Evolutionary conservation across 2,888 invertebrate genomes (phyloP), one percentile per base, ranked within the genome.

Genomic region (Uropetala carovei): DNA sequence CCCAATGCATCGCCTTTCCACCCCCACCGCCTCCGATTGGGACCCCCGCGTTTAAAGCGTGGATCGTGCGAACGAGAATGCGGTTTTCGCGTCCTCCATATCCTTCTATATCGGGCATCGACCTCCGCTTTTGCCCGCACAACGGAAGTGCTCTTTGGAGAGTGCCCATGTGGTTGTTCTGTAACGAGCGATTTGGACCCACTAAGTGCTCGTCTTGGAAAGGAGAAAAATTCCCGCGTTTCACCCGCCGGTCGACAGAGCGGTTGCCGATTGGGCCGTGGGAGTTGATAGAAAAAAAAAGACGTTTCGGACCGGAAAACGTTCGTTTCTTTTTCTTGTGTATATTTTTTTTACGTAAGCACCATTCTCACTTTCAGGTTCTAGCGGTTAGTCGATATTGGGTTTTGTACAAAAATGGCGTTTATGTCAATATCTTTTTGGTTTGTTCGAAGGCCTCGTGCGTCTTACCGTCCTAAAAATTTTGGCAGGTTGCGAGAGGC

Each of bases 111-210:
- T n/a, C 86, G 22, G 59, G 18, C 60, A 18, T 27, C 86, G 59
- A 86, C 30, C 60, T 86, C 59, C 9, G 43, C 9, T 56, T 56
- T 43, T 83, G n/a, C 56, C 18, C n/a, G 43, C 22, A 27, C 86
- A 59, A 27, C 27, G 60, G 86, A 86, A 14, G 60, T 13, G 9
- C 64, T 13, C 58, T 27, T n/a, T 18, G 64, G 64, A 60, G 68
- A 68, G 13, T 68, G 18, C 64, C n/a, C n/a, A 5, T 83, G 89
- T 43, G 89, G 89, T 89, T n/a, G 30, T 14, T 16, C 64, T 43
- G 89, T 60, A 43, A 43, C 43, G 89, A 43, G 89, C 30, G 64
- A 89, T 89, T 89, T 89, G 43, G 64, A 16, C 18, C 56, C 68
- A n/a, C 68, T n/a, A 59, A n/a, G 89, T 64, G 68, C 64, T 64